Base-by-base conservation (phyloP, 2,888 invertebrate genomes). In the Lasioglossum pauxillum region DNA sequence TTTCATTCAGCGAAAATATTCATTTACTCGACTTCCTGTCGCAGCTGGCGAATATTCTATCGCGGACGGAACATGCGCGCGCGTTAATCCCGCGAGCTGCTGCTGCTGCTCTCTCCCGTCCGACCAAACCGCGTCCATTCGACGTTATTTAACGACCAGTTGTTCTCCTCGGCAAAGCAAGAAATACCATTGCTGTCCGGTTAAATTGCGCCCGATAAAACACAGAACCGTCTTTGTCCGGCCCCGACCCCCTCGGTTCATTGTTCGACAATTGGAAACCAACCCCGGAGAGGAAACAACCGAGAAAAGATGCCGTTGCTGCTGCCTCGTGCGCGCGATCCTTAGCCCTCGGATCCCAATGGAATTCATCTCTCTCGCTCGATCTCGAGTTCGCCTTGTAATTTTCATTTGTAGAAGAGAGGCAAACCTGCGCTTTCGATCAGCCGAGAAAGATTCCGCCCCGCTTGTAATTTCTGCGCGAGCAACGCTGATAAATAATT, bases 1-100 rank as follows among this genome's bases (percentile, higher is more conserved):
- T 88, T 88, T 86, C 80, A 87, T 88, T 88, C 83, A 73, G 38
- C 23, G 85, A 85, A 88, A 88, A 88, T 86, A 83, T 82, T 86
- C 88, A 80, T 88, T 87, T 79, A 64, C 73, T 53, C 71, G 74
- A 79, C 83, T 77, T 87, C 87, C 88, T 87, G 88, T 75, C 84
- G 87, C 80, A 82, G 88, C 85, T 85, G 86, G 82, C 77, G 38
- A 86, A 85, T 85, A 85, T 85, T 74, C 49, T 79, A 78, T 69
- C 81, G 78, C 85, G 72, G 46, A 72, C 75, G 85, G 72, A 82
- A 78, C 72, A 74, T 74, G 78, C n/a, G 78, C 84, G 69, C 85
- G 82, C 81, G 85, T 86, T 86, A 86, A 86, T 86, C 85, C 78
- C 74, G 46, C 53, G 67, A 69, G 67, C 72, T 53, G 10, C 53